Base-by-base conservation (phyloP, 1,140 invertebrate species). In the Heliconius congener region DNA sequence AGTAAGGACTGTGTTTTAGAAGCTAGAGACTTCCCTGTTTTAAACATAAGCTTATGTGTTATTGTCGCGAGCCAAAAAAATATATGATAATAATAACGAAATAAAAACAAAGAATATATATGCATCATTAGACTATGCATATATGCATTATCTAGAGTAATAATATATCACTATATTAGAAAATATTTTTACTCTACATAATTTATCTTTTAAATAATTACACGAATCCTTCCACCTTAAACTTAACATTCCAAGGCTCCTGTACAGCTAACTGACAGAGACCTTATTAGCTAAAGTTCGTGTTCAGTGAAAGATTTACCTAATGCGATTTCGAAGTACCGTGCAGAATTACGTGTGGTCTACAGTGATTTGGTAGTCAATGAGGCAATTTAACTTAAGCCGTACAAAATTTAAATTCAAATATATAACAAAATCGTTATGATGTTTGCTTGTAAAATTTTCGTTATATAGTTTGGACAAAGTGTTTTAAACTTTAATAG, bases 281-380 rank as follows among this genome's bases (percentile, higher is more conserved):
- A 84, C 83, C 88, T 88, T 88, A 90, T 90, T 88, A 88, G 84
- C 74, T 71, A 82, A 88, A 87, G 81, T 82, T 79, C 83, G 81
- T 86, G 85, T 88, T 88, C 74, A 74, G 78, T 74, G 82, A 80
- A 82, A 86, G 87, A 88, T 88, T 86, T 86, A 85, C 83, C 84
- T 89, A 91, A 86, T 86, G 82, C 83, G 85, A 86, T 86, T 87
- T 87, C 76, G 80, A 82, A 85, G 79, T 86, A 87, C 81, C 85
- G 85, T 89, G 85, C 86, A 76, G 81, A 84, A 83, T 83, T 89
- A 88, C 84, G 87, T 88, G 87, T 89, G 87, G 87, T 86, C 87
- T 83, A 76, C 81, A 74, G 81, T 83, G 83, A 89, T 91, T 91
- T 89, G 89, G 86, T 87, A 87, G 85, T 91, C 88, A 90, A 91